Evolutionary conservation across 1,140 invertebrate species (phyloP), one percentile per base, ranked within the genome.

Genomic region (Orchestia grillus): DNA sequence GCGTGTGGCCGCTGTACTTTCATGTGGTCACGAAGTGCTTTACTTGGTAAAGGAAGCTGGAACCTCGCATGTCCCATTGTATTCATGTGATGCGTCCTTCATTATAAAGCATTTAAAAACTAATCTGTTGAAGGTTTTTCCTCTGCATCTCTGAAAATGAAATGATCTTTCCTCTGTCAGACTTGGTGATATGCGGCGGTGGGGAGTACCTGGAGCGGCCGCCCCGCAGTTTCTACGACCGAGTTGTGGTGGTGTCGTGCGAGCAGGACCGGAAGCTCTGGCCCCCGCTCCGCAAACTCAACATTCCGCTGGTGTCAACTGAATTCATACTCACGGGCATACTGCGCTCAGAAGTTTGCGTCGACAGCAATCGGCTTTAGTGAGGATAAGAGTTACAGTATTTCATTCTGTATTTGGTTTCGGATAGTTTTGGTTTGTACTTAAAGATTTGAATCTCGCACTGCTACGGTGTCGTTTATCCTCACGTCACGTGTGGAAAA

Each of bases 261-360:
- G 41, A 42, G 15, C 96, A 97, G 42, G 96, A 97, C 62, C 95
- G 96, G 47, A 62, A 77, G 0, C 95, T 44, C 36, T 97, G 96
- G 96, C 53, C 95, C n/a, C 1, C 96, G 19, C 96, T 96, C 88
- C 96, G 95, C 41, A 95, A 90, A 47, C n/a, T 97, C 16, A 96
- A 96, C 36, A 96, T 97, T 45, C 96, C 96, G 19, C 57, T 97
- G 44, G 95, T 97, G n/a, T 96, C 96, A 43, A 96, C 95, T 23
- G 96, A 97, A 40, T 97, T 97, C 87, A 96, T 97, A 77, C 91
- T 97, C 42, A 96, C 96, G 15, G 96, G 96, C 16, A 87, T 97
- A 43, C 47, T 97, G 47, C 96, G 96, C 19, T 95, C 96, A 19
- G 90, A 96, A 96, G 90, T 53, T 42, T 77, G 11, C 62, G 36